phyloP scores from a whole-genome alignment of 1,140 invertebrate species.

The Muscidifurax raptorellus region DNA sequence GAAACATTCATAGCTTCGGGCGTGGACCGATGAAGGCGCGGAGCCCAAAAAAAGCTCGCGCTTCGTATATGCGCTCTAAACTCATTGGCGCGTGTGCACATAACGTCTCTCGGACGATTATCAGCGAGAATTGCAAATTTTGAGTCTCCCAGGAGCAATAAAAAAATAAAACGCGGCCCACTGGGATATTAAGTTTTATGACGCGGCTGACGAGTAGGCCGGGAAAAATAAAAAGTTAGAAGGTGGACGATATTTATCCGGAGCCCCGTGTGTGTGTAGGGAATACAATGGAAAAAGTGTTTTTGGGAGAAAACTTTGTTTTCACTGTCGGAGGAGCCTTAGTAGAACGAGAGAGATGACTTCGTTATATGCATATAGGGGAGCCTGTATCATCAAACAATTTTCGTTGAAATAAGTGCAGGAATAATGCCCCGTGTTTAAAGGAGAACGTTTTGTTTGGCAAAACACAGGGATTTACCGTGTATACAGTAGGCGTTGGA shows the following conservation, averaged over 20 bases:
- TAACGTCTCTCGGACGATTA: background rate
- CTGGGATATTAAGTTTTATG: slow-evolving; percentile 29
- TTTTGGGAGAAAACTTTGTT: background rate
- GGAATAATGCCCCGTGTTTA: too few relatives aligned
- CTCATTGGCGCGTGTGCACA: background rate
- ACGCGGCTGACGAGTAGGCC: background rate
- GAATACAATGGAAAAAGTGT: background rate
- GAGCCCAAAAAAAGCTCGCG: background rate
- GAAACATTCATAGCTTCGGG: slow-evolving; percentile 8
- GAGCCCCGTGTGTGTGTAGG: too few relatives aligned
- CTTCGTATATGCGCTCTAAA: background rate
- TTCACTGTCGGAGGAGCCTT: background rate
- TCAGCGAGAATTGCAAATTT: slow-evolving; percentile 25
- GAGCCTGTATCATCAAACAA: too few relatives aligned
- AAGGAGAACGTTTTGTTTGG: too few relatives aligned
- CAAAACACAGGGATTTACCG: too few relatives aligned
- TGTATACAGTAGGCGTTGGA: background rate
- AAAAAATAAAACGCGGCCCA: background rate
- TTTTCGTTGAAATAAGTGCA: too few relatives aligned
- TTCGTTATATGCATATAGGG: too few relatives aligned
- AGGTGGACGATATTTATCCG: background rate
- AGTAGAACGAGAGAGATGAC: too few relatives aligned
- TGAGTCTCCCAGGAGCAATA: background rate
- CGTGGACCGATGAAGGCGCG: background rate
- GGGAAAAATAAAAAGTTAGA: background rate